Conservation (phyloP, 2,113 vertebrate genomes). For the Buteo buteo region DNA sequence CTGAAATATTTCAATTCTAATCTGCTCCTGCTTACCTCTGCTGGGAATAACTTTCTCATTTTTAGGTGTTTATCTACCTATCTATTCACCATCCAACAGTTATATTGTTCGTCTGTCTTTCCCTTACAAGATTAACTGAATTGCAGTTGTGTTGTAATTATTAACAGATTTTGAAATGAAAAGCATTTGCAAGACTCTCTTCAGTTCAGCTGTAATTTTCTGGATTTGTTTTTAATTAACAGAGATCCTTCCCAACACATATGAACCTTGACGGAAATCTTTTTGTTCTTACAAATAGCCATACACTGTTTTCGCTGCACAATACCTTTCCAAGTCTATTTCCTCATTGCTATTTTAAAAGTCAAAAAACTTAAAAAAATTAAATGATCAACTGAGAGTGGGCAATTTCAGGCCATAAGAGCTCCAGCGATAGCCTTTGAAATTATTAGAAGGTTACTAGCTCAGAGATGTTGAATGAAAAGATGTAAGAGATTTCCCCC, state of each 20-base stretch:
- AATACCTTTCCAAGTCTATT: not conserved
- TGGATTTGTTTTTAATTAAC: slow-evolving; percentile 37
- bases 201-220: slow-evolving; percentile 9
- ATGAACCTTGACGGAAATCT: not conserved
- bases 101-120: not conserved
- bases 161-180: slow-evolving; percentile 6
- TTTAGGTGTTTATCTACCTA: not conserved
- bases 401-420: not conserved
- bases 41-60: not conserved
- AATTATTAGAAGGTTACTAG: not conserved
- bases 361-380: not conserved
- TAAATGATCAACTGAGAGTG: not conserved
- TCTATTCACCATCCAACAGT: not conserved
- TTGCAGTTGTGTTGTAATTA: not conserved
- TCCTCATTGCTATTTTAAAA: not conserved
- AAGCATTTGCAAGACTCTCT: not conserved
- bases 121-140: not conserved
- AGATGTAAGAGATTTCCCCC: not conserved
- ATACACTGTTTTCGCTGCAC: not conserved
- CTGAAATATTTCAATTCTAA: not conserved
- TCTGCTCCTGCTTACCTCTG: not conserved
- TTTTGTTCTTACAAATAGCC: not conserved
- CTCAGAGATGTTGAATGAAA: not conserved
- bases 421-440: not conserved
- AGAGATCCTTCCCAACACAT: not conserved